These are phyloP conservation scores for Aldrovandia affinis DNA, from an alignment of 2,797 vertebrate species.

Conservation along the genomic window DNA sequence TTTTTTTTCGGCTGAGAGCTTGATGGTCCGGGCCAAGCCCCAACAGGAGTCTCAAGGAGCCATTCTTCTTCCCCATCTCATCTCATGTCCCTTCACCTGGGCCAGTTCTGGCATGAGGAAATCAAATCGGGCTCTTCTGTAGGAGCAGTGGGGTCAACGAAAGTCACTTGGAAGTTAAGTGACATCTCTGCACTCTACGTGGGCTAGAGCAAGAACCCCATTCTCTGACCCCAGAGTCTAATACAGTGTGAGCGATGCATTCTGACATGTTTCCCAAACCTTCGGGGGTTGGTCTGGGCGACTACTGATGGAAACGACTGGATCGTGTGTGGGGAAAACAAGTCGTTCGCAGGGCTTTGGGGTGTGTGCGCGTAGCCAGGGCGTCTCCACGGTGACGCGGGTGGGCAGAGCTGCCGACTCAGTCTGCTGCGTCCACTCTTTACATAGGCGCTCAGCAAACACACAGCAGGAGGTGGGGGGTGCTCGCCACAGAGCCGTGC, in stretches of 20 bases:
- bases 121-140: not conserved
- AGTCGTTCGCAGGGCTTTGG: not conserved
- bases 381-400: not conserved
- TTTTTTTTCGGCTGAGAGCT: constrained; percentile 1
- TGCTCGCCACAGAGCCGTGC: not conserved
- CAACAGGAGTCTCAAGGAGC: not conserved
- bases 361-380: not conserved
- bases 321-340: not conserved
- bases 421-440: not conserved
- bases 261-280: not conserved
- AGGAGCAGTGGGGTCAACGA: too few relatives aligned
- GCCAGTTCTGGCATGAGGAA: not conserved
- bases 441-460: not conserved
- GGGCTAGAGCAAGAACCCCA: not conserved
- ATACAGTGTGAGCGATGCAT: not conserved
- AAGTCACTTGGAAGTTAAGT: not conserved
- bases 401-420: not conserved
- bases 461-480: not conserved
- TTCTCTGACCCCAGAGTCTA: not conserved
- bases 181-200: too few relatives aligned
- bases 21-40: not conserved
- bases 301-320: not conserved
- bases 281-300: not conserved
- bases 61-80: not conserved
- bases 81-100: constrained; percentile 15